phyloP scores from a whole-genome alignment of 2,113 vertebrate genomes.

The Progne subis region DNA sequence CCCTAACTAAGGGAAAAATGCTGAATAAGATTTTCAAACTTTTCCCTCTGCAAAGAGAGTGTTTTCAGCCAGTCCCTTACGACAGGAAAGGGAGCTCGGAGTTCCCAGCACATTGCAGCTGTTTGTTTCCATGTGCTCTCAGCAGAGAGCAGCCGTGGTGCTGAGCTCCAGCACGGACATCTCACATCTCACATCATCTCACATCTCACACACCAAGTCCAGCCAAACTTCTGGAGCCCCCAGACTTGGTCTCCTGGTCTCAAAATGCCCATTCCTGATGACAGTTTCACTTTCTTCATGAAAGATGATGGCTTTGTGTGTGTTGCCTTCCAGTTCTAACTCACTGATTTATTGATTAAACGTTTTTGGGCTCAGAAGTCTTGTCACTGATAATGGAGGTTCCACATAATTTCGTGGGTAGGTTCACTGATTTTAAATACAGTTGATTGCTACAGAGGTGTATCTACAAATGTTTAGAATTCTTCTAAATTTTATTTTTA shows the following conservation, averaged over 20 bases:
- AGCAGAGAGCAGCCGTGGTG: background rate
- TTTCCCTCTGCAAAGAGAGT: background rate
- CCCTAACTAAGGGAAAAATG: background rate
- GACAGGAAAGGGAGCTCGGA: background rate
- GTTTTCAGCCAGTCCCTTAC: background rate
- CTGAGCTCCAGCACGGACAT: accelerated
- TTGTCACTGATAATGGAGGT: background rate
- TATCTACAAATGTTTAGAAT: background rate
- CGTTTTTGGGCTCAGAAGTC: background rate
- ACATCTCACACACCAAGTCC: background rate
- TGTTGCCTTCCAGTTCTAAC: background rate
- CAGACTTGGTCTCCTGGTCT: background rate
- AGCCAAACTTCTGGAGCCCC: background rate
- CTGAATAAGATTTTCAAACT: background rate
- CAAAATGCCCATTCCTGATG: background rate
- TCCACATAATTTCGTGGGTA: background rate
- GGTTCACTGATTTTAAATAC: background rate
- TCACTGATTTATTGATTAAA: background rate
- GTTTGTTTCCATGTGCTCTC: background rate
- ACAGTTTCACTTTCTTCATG: background rate
- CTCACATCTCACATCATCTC: background rate
- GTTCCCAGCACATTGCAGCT: background rate
- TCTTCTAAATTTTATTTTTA: background rate
- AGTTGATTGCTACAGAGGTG: background rate
- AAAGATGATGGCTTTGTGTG: background rate